These are phyloP conservation scores for Pteronotus mesoamericanus DNA, from an alignment of 2,797 vertebrate species.

Conservation along the genomic window DNA sequence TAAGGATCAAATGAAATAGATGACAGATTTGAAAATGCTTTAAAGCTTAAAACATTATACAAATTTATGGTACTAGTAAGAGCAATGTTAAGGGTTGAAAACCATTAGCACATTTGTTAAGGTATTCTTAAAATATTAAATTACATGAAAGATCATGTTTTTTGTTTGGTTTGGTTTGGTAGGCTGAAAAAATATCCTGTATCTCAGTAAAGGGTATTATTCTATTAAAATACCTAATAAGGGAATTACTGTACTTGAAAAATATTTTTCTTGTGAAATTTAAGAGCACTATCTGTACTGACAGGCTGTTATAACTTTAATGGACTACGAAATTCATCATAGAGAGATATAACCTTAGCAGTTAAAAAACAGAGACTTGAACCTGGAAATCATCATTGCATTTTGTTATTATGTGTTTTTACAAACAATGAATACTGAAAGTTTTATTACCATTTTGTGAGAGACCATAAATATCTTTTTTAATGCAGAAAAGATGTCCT, in stretches of 20 bases:
- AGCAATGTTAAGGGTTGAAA: neutral
- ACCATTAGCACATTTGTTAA: neutral
- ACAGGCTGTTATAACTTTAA: slow-evolving; percentile 17
- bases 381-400: neutral
- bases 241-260: neutral
- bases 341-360: neutral
- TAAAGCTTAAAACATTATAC: neutral
- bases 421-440: neutral
- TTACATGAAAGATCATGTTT: neutral
- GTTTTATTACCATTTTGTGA: slow-evolving; percentile 18
- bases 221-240: neutral
- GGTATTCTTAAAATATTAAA: slow-evolving; percentile 19
- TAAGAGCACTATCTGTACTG: slow-evolving; percentile 10
- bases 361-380: neutral
- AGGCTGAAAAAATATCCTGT: neutral
- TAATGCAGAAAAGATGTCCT: neutral
- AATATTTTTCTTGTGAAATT: neutral
- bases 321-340: slow-evolving; percentile 26
- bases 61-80: slow-evolving; percentile 2
- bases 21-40: slow-evolving; percentile 23
- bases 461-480: neutral
- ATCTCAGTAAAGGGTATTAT: slow-evolving; percentile 4
- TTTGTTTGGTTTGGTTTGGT: neutral
- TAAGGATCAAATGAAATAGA: slow-evolving; percentile 22
- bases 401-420: slow-evolving; percentile 29